A percentile compares a stretch with the other conserved stretches of the same genome.
Conservation (phyloP, 2,113 vertebrate genomes). For the Hippopotamus amphibius region DNA sequence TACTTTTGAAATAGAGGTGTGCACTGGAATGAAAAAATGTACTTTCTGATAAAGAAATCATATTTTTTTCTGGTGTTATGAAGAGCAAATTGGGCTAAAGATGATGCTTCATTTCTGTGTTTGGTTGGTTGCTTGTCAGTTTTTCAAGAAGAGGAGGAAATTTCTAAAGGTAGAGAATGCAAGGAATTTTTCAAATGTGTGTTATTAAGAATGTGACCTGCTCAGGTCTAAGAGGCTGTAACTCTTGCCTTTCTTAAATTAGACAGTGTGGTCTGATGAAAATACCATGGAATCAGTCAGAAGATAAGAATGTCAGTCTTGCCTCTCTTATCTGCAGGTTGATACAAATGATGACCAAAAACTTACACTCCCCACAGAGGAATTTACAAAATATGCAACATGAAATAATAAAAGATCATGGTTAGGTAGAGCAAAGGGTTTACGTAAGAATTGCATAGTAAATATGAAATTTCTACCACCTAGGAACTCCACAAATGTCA, state of each 20-base stretch:
- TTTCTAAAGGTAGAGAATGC: neutral
- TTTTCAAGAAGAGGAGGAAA: neutral
- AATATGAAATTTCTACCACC: neutral
- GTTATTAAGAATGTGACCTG: neutral
- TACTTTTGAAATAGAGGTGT: conserved; percentile 35
- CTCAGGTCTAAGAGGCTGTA: neutral
- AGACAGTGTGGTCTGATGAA: neutral
- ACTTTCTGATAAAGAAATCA: neutral
- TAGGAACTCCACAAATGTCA: neutral
- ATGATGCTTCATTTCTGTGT: neutral
- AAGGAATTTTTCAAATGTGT: conserved; percentile 4
- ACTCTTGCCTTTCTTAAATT: neutral
- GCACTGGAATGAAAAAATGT: neutral
- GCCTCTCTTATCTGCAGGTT: neutral
- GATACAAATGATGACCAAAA: neutral
- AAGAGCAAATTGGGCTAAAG: conserved; percentile 31
- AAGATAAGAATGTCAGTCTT: neutral
- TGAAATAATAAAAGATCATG: neutral
- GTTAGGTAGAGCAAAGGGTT: neutral
- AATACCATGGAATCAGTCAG: neutral
- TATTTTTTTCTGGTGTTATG: conserved; percentile 39
- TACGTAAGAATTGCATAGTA: neutral
- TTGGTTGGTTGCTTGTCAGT: conserved; percentile 18
- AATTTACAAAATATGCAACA: conserved; percentile 8
- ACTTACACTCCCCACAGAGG: neutral